Evolutionary conservation across 2,888 invertebrate species (phyloP), one percentile per base, ranked within the genome.

Genomic region (Penaeus monodon): DNA sequence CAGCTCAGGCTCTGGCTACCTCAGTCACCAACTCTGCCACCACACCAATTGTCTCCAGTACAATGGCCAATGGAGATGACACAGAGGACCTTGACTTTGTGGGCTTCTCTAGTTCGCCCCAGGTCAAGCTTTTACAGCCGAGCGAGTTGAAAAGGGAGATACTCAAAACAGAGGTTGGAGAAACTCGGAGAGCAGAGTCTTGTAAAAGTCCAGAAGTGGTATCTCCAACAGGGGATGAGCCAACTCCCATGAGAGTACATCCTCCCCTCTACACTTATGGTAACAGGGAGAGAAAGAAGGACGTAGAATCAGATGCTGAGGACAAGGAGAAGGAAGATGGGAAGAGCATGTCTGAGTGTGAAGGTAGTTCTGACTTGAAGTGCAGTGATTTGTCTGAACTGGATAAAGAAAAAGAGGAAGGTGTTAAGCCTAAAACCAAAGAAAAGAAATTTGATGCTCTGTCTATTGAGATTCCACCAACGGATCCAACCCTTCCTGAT

Each of bases 231-330:
- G 90, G 90, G 44, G 90, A 90, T 68, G 90, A 90, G 79, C 91
- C 82, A 84, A 90, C 80, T 83, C 91, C 96, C 27, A 94, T 95
- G 90, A 93, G 96, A 90, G 94, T 95, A 86, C 95, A 95, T 27
- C 96, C 96, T 7, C 95, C 96, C 10, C 93, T 96, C 29, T 96
- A 96, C 92, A 96, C 96, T 0, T 96, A 96, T 92, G 96, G 96
- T 22, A 96, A 95, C 92, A 95, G 95, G 81, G 96, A 95, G 29
- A 85, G 88, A 29, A 90, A 90, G 68, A 90, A 90, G 70, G 90
- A 90, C 29, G 81, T 90, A 17, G 90, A 90, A 27, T 83, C 83
- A n/a, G 90, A 90, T 76, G 81, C 83, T 76, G 90, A 90, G 63
- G 90, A 90, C 38, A 89, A 82, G 63, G 89, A 89, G 22, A 86